phyloP scores from a whole-genome alignment of 2,888 invertebrate genomes.

The Heliconius ethilla region DNA sequence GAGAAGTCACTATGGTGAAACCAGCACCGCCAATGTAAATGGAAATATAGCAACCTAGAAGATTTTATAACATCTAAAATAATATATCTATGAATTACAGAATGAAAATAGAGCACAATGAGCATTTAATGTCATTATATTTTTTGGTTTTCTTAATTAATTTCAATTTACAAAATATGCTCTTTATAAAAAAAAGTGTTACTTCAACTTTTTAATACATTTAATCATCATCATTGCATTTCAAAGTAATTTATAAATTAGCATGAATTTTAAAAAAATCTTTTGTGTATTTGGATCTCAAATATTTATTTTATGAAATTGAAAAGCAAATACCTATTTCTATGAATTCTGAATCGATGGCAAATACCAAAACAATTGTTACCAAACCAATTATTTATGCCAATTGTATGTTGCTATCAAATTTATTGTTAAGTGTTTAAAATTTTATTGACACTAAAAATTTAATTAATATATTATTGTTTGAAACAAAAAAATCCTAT shows the following conservation, averaged over 20 bases:
- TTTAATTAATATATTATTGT: neutral
- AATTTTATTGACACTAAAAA: neutral
- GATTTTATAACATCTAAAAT: neutral
- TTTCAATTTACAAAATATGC: neutral
- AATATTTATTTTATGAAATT: conserved; percentile 26
- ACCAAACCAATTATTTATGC: neutral
- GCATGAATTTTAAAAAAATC: no score
- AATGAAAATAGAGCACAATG: neutral
- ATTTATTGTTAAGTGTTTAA: neutral
- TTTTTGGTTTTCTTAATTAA: neutral
- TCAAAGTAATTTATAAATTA: neutral
- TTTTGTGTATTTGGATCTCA: conserved; percentile 43
- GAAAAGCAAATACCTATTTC: neutral
- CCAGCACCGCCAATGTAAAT: conserved; percentile 56
- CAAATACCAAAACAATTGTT: conserved; percentile 5
- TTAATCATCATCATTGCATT: neutral
- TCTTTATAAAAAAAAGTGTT: neutral
- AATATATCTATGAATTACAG: neutral
- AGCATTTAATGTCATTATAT: neutral
- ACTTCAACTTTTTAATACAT: neutral
- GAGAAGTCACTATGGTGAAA: conserved; percentile 74
- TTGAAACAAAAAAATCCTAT: neutral
- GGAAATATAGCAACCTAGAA: conserved; percentile 44
- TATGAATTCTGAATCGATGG: neutral
- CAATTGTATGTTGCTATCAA: neutral